Evolutionary conservation across 1,140 invertebrate species (phyloP), one percentile per base, ranked within the genome.

Genomic region (Vanessa atalanta): DNA sequence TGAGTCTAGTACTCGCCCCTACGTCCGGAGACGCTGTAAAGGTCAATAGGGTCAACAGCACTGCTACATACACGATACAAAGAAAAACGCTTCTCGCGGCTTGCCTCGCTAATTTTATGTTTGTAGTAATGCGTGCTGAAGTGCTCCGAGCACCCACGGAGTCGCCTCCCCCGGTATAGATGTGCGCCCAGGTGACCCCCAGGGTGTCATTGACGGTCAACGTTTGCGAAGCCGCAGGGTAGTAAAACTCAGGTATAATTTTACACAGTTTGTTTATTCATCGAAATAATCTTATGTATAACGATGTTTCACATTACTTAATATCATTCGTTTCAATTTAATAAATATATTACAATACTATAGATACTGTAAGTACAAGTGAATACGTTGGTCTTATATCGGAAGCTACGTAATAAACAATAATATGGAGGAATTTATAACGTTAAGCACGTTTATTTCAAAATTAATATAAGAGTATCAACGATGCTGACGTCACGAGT

Each of bases 341-440:
- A 85, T 89, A 87, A 89, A 90, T 88, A 88, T 90, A 86, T 87
- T 89, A 90, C 87, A 90, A 83, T 78, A 86, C 82, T 88, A 89
- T 86, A 79, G 73, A 76, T 80, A 84, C 75, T 73, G 69, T 83
- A 85, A 87, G 82, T 87, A 83, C 79, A 82, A 61, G 55, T 69
- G 76, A 79, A 66, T 82, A 80, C 66, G 74, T 73, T 70, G 76
- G 70, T 73, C 68, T 79, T 76, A 79, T 43, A 43, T 47, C 26
- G 50, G 48, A 69, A 48, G 66, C 72, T 68, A 68, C 37, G 15
- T 11, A 50, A 73, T 26, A 72, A 31, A 48, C 43, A 14, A 61
- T 14, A 43, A 43, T 43, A 43, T 43, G 37, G 55, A 20, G 51
- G 15, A 53, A 53, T 53, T 15, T 53, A 53, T 5, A 53, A 16